phyloP scores from a whole-genome alignment of 2,888 invertebrate genomes.

The Gastrophysa polygoni region DNA sequence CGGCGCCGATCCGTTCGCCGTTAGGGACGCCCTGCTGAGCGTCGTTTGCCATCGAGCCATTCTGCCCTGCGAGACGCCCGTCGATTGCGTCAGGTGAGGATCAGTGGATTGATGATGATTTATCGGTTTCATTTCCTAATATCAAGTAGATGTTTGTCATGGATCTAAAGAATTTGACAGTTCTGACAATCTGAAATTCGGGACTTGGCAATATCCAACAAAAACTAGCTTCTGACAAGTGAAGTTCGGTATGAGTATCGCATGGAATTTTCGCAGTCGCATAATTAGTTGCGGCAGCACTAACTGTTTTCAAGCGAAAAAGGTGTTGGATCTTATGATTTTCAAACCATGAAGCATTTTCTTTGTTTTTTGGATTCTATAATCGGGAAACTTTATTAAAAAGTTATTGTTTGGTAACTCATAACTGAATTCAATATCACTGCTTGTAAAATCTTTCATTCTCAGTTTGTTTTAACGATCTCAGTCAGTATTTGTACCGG shows the following conservation, averaged over 20 bases:
- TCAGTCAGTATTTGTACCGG: too few species aligned
- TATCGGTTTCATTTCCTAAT: too few species aligned
- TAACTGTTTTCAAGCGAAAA: background rate
- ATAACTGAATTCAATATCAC: background rate
- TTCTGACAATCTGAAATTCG: too few species aligned
- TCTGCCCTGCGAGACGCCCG: constrained; percentile 73
- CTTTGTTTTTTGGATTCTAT: background rate
- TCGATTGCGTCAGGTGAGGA: constrained; percentile 55
- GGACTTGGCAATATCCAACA: too few species aligned
- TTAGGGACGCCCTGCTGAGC: constrained; percentile 81
- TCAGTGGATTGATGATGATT: too few species aligned
- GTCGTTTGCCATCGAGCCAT: constrained; percentile 85
- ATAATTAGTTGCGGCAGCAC: background rate
- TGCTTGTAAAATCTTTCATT: too few species aligned
- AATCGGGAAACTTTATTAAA: background rate
- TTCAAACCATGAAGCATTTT: background rate
- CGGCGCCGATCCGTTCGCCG: constrained; percentile 70
- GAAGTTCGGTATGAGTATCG: too few species aligned
- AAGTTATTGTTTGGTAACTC: background rate
- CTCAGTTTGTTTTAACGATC: too few species aligned
- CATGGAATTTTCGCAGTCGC: too few species aligned
- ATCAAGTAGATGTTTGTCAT: too few species aligned
- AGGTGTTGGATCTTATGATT: background rate
- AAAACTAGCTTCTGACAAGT: too few species aligned
- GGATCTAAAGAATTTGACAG: too few species aligned